Evolutionary conservation across 2,797 vertebrate species (phyloP).

Genomic region (Danio aesculapii): DNA sequence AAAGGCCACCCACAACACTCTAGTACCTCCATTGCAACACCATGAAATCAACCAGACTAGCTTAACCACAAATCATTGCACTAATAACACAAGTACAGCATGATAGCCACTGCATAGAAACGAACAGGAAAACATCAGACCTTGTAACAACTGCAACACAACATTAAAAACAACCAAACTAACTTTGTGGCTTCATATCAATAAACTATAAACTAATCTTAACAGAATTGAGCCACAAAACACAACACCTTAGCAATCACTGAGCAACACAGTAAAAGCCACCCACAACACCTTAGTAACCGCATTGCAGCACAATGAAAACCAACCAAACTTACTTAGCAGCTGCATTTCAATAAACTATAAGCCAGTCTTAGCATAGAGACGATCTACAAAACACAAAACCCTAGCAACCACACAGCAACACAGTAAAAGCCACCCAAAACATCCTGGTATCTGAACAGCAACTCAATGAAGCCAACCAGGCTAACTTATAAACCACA

Average conservation of each 20-base stretch:
- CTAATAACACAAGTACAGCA: neutral
- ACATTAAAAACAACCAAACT: neutral
- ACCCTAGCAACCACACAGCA: neutral
- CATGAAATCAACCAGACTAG: neutral
- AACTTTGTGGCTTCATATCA: no score
- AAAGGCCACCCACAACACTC: neutral
- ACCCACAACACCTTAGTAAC: no score
- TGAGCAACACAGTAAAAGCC: neutral
- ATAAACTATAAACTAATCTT: no score
- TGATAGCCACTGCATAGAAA: neutral
- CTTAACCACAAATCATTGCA: neutral
- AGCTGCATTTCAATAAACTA: neutral
- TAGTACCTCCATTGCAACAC: neutral
- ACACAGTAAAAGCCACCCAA: no score
- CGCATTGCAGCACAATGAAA: no score
- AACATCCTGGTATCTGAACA: no score
- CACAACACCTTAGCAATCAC: neutral
- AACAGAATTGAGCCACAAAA: neutral
- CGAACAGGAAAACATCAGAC: no score
- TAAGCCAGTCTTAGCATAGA: neutral
- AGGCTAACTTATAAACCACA: neutral
- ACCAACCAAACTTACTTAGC: no score
- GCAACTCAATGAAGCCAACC: no score
- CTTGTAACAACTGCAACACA: no score
- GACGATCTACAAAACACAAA: neutral